A percentile compares a stretch with the other conserved stretches of the same genome.
These are phyloP conservation scores for Willisornis vidua DNA, from an alignment of 2,113 vertebrate species.

Conservation along the genomic window DNA sequence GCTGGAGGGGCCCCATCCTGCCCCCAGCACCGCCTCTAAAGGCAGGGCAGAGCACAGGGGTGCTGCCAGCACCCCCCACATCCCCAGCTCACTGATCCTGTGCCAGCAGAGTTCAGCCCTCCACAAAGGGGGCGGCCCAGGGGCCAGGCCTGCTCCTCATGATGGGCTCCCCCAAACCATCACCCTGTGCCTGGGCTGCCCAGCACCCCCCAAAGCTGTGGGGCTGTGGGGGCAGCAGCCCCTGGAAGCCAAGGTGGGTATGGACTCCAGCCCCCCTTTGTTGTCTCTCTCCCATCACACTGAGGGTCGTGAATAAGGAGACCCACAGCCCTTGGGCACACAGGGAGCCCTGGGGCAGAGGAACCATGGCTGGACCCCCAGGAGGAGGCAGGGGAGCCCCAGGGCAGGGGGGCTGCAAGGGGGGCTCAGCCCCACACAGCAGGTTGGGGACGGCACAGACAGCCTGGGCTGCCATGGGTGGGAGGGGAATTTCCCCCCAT, in stretches of 20 bases:
- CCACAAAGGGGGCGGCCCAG: no score
- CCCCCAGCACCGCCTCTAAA: neutral
- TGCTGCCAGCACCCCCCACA: neutral
- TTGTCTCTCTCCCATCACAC: neutral
- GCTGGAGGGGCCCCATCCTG: neutral
- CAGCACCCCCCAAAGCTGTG: neutral
- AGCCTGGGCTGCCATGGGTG: neutral
- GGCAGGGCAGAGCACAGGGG: neutral
- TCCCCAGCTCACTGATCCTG: neutral
- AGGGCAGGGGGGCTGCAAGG: no score
- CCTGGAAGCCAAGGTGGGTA: accelerated
- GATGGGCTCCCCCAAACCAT: accelerated
- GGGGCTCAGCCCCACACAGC: accelerated
- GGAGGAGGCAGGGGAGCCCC: neutral
- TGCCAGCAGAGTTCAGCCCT: no score
- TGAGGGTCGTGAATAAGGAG: neutral
- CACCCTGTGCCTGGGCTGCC: accelerated
- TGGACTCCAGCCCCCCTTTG: neutral
- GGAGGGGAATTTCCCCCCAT: neutral
- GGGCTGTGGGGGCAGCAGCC: neutral
- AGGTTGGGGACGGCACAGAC: neutral
- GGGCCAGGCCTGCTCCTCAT: neutral
- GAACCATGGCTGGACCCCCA: neutral
- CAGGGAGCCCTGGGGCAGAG: neutral
- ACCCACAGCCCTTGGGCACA: neutral